A percentile compares a stretch with the other conserved stretches of the same genome.
These are phyloP conservation scores for Anguilla japonica DNA, from an alignment of 2,113 vertebrate genomes.

Conservation along the genomic window DNA sequence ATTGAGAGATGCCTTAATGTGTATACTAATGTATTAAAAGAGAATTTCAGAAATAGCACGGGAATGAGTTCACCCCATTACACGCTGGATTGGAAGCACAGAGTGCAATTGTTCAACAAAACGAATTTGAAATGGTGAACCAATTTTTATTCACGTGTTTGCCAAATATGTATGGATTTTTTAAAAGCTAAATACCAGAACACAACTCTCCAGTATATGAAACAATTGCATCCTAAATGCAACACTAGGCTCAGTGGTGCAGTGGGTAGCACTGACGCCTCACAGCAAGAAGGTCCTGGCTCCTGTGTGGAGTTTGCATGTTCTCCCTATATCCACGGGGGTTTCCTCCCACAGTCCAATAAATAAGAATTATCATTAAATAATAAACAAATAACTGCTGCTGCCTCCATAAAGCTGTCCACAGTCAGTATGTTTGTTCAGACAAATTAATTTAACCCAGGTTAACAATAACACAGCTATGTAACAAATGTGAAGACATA, in stretches of 20 bases:
- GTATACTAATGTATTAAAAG: background rate
- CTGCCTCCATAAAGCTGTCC: too few species aligned
- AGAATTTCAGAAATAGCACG: background rate
- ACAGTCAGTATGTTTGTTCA: too few species aligned
- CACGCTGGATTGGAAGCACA: background rate
- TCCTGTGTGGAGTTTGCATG: too few species aligned
- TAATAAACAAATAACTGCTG: too few species aligned
- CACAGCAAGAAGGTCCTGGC: too few species aligned
- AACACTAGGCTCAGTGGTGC: background rate
- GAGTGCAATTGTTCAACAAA: background rate
- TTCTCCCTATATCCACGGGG: too few species aligned
- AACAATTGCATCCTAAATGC: background rate
- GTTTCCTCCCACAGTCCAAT: too few species aligned
- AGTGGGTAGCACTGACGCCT: too few species aligned
- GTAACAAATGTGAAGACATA: too few species aligned
- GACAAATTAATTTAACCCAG: too few species aligned
- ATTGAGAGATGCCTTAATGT: slow-evolving; percentile 10
- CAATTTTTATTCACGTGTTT: background rate
- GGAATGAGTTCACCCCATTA: background rate
- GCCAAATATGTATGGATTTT: background rate
- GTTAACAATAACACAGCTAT: too few species aligned
- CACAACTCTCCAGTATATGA: background rate
- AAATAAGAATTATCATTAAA: too few species aligned
- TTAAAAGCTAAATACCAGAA: background rate
- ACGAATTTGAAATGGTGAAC: background rate